Conservation (phyloP, 64 coral and sea anemone genomes). For the Dendrophyllia cribrosa region DNA sequence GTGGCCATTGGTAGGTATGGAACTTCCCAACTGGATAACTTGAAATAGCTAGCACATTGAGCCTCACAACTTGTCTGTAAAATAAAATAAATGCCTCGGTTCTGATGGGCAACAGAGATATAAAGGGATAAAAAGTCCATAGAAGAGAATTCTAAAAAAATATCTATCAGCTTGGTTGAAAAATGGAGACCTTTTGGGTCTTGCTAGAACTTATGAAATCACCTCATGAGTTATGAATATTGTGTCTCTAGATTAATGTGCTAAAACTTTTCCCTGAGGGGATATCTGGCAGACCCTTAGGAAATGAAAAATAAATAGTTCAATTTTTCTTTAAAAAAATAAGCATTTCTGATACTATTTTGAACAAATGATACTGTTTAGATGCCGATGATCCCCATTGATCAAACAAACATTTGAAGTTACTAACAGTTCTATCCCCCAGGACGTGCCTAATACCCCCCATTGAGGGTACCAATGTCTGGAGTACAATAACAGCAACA, state of each 20-base stretch:
- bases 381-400: background rate
- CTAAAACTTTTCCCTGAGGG: background rate
- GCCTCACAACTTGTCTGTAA: slow-evolving; percentile 16
- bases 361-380: slow-evolving; percentile 9
- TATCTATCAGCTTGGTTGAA: slow-evolving; percentile 4
- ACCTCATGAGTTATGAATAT: slow-evolving; percentile 4
- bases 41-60: slow-evolving; percentile 9
- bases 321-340: slow-evolving; percentile 17
- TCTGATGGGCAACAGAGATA: slow-evolving; percentile 12
- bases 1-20: slow-evolving; percentile 2
- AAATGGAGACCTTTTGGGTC: background rate
- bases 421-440: slow-evolving; percentile 14
- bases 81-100: slow-evolving; percentile 1
- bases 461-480: slow-evolving; percentile 18
- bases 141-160: background rate
- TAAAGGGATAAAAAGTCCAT: slow-evolving; percentile 14
- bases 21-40: slow-evolving; percentile 5
- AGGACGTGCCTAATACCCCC: background rate
- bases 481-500: slow-evolving; percentile 19
- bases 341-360: slow-evolving; percentile 21
- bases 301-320: slow-evolving; percentile 15
- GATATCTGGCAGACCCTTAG: slow-evolving; percentile 12
- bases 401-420: slow-evolving; percentile 11
- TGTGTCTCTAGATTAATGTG: background rate
- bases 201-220: slow-evolving; percentile 8